Conservation (phyloP, 2,888 invertebrate genomes). For the Alitta virens region DNA sequence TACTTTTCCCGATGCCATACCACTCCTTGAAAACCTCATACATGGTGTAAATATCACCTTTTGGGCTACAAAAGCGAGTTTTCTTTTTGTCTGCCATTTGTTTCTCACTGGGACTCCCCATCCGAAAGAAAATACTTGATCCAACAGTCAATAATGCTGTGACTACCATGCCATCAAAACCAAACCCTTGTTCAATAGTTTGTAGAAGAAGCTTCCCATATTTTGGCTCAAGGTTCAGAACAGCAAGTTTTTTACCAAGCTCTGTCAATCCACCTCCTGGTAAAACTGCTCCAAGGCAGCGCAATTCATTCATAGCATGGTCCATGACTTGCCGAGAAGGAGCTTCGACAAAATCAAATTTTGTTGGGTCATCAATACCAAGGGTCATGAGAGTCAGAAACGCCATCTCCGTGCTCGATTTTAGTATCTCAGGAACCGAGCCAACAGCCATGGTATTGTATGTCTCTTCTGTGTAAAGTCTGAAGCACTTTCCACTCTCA, state of each 20-base stretch:
- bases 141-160: constrained; percentile 43
- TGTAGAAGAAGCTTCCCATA: constrained; percentile 38
- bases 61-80: constrained; percentile 38
- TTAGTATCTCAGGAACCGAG: constrained; percentile 52
- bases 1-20: constrained; percentile 27
- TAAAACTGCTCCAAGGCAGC: constrained; percentile 40
- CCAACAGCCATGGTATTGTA: constrained; percentile 41
- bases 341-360: constrained; percentile 52
- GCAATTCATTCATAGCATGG: constrained; percentile 38
- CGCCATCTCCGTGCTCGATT: constrained; percentile 44
- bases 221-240: constrained; percentile 47
- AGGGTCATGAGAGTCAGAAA: constrained; percentile 48
- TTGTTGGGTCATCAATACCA: constrained; percentile 37
- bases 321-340: constrained; percentile 38
- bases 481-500: constrained; percentile 51
- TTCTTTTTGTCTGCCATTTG: constrained; percentile 38
- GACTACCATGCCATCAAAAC: constrained; percentile 42
- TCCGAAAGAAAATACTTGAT: constrained; percentile 45
- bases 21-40: constrained; percentile 43
- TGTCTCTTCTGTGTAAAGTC: constrained; percentile 49
- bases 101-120: constrained; percentile 37
- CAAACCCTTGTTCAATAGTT: constrained; percentile 33
- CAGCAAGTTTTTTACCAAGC: constrained; percentile 44
- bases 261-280: constrained; percentile 38
- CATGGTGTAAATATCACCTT: constrained; percentile 45